Conservation (phyloP, 2,113 vertebrate genomes). For the Crotalus viridis region DNA sequence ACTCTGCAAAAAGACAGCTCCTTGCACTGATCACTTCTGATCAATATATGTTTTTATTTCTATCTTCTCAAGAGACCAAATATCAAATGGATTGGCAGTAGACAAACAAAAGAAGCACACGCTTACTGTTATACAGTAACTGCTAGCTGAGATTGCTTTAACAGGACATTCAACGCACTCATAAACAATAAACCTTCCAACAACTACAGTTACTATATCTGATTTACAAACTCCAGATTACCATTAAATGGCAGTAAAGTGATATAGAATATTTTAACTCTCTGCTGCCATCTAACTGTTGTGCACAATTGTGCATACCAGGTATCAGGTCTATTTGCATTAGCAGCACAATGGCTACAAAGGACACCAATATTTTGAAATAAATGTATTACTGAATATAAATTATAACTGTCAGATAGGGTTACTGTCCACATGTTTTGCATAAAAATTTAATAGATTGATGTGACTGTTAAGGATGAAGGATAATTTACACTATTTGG, state of each 20-base stretch:
- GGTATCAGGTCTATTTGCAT: neutral
- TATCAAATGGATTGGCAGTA: neutral
- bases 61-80: neutral
- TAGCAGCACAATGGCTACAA: neutral
- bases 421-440: neutral
- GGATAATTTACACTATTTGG: neutral
- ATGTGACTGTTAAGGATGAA: neutral
- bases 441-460: too few species aligned
- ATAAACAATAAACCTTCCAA: neutral
- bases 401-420: neutral
- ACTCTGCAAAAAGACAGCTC: neutral
- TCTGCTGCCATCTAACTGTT: neutral
- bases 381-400: neutral
- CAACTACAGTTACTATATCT: neutral
- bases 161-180: neutral
- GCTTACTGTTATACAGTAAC: neutral
- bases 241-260: neutral
- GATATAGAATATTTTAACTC: neutral
- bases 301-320: neutral
- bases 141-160: neutral
- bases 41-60: neutral
- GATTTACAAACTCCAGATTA: neutral
- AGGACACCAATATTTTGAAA: neutral
- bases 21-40: neutral
- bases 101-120: neutral